Conservation (phyloP, 2,113 vertebrate genomes). For the Nibea albiflora region DNA sequence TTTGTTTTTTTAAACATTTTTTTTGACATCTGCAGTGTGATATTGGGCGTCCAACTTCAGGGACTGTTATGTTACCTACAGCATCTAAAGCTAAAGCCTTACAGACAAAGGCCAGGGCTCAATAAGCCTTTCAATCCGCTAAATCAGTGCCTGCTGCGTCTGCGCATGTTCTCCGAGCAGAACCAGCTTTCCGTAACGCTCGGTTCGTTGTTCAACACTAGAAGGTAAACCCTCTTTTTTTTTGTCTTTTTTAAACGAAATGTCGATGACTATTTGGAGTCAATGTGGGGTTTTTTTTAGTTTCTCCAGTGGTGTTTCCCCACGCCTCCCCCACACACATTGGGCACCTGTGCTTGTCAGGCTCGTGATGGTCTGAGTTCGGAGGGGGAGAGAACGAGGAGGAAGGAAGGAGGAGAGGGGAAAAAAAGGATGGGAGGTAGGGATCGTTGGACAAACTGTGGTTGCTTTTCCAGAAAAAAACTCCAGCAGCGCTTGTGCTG, state of each 20-base stretch:
- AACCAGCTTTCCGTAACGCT: conserved; percentile 17
- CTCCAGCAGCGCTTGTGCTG: conserved; percentile 73
- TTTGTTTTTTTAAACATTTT: not conserved
- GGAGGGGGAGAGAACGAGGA: conserved; percentile 7
- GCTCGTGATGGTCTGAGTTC: conserved; percentile 63
- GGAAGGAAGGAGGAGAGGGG: conserved; percentile 4
- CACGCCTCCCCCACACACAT: conserved; percentile 35
- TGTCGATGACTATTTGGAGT: conserved; percentile 64
- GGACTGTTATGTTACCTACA: not conserved
- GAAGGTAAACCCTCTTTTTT: conserved; percentile 29
- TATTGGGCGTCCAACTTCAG: conserved; percentile 11
- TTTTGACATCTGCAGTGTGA: not conserved
- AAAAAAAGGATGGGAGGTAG: conserved; percentile 43
- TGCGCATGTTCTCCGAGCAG: conserved; percentile 26
- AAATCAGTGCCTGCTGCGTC: conserved; percentile 20
- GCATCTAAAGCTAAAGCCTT: conserved; percentile 49
- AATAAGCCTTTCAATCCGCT: not conserved
- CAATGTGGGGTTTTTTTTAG: conserved; percentile 25
- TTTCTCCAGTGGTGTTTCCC: conserved; percentile 52
- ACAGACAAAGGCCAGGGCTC: conserved; percentile 44
- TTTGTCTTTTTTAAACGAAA: conserved; percentile 33
- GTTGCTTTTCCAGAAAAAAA: conserved; percentile 72
- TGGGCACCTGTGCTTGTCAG: conserved; percentile 80
- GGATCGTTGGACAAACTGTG: conserved; percentile 76
- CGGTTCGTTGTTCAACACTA: conserved; percentile 28